Evolutionary conservation across 2,113 vertebrate genomes (phyloP).

Genomic region (Upupa epops): DNA sequence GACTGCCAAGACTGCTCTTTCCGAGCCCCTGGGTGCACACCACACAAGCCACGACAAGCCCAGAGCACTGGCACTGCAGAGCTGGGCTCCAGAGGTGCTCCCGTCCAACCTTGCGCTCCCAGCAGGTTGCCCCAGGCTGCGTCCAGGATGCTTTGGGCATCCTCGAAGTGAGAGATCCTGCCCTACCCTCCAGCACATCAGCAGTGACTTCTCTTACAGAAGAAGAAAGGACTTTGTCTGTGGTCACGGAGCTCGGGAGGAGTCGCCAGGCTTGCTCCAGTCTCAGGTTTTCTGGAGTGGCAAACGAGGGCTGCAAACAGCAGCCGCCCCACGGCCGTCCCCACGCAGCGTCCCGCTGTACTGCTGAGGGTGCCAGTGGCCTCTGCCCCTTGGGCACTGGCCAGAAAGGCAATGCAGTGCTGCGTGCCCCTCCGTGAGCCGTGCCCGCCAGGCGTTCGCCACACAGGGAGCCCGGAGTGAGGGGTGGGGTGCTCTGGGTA

Average conservation of each 20-base stretch:
- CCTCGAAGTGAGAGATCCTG: not conserved
- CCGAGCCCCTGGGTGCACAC: not conserved
- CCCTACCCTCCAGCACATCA: too few species aligned
- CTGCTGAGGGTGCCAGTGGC: too few species aligned
- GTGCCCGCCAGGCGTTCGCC: too few species aligned
- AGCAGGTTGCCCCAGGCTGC: not conserved
- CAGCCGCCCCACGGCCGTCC: not conserved
- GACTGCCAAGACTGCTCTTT: not conserved
- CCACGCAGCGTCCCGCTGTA: not conserved
- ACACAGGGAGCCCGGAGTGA: too few species aligned
- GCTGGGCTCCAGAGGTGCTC: not conserved
- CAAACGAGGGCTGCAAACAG: not conserved
- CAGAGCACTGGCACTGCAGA: not conserved
- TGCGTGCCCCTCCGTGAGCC: too few species aligned
- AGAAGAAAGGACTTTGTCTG: not conserved
- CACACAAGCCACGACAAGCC: not conserved
- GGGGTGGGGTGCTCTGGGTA: too few species aligned
- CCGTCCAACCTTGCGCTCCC: accelerated
- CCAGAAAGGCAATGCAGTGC: too few species aligned
- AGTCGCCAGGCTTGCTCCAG: not conserved
- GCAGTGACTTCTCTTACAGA: too few species aligned
- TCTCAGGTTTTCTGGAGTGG: not conserved
- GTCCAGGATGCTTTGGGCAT: not conserved
- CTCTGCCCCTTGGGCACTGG: too few species aligned
- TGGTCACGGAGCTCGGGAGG: not conserved